Evolutionary conservation across 2,113 vertebrate genomes (phyloP).

Genomic region (Calidris pygmaea): DNA sequence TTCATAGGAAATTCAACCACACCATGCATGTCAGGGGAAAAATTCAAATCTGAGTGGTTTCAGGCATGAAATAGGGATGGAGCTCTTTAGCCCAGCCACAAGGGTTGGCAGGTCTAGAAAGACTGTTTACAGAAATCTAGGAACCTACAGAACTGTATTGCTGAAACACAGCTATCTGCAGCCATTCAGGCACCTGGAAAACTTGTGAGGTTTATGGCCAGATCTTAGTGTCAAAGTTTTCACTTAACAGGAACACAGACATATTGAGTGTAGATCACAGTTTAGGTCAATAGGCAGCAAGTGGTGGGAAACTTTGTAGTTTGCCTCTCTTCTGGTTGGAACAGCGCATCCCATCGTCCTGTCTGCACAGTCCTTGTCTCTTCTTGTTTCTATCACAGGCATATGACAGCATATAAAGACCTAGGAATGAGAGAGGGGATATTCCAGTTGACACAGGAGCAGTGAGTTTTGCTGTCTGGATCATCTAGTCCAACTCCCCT

Average conservation of each 20-base stretch:
- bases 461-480: background rate
- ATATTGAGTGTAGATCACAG: background rate
- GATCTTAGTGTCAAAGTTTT: background rate
- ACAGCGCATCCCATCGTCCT: background rate
- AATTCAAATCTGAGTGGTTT: background rate
- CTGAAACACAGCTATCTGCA: background rate
- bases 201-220: background rate
- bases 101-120: background rate
- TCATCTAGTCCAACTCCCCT: no score
- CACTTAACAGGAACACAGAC: background rate
- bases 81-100: background rate
- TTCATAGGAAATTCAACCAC: background rate
- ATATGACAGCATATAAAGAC: background rate
- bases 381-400: background rate
- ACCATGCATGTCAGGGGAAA: background rate
- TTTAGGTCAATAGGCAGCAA: background rate
- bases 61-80: background rate
- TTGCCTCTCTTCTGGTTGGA: background rate
- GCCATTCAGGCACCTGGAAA: background rate
- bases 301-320: background rate
- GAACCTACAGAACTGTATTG: background rate
- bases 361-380: background rate
- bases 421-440: background rate
- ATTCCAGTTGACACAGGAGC: background rate
- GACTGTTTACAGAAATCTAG: background rate